phyloP scores from a whole-genome alignment of 2,888 invertebrate species.

The Zonitis immaculata region DNA sequence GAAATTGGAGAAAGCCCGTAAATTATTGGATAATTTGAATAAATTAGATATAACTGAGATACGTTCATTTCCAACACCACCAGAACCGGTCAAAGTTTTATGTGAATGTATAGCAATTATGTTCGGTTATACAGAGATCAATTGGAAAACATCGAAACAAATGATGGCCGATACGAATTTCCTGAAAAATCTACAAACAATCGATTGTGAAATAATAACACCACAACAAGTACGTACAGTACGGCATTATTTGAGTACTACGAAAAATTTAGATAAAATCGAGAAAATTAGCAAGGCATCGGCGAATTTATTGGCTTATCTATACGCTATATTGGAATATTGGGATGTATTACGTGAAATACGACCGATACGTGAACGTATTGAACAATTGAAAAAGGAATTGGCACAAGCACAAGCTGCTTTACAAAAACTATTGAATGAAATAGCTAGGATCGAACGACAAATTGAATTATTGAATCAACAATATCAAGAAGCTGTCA shows the following conservation, averaged over 20 bases:
- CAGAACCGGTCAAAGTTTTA: slow-evolving; percentile 82
- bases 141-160: slow-evolving; percentile 86
- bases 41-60: slow-evolving; percentile 92
- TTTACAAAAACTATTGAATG: slow-evolving; percentile 68
- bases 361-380: slow-evolving; percentile 78
- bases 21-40: slow-evolving; percentile 77
- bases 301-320: slow-evolving; percentile 77
- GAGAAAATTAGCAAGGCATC: slow-evolving; percentile 80
- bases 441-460: slow-evolving; percentile 67
- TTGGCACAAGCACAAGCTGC: too few species aligned
- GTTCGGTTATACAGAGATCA: slow-evolving; percentile 75
- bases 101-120: slow-evolving; percentile 88
- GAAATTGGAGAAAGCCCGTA: slow-evolving; percentile 73
- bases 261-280: slow-evolving; percentile 77
- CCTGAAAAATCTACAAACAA: slow-evolving; percentile 71
- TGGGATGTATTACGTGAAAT: slow-evolving; percentile 83
- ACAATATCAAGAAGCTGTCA: slow-evolving; percentile 74
- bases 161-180: slow-evolving; percentile 92
- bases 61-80: slow-evolving; percentile 86
- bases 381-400: slow-evolving; percentile 71
- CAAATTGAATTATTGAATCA: slow-evolving; percentile 65
- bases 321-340: slow-evolving; percentile 83
- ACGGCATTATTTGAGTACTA: slow-evolving; percentile 66
- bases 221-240: slow-evolving; percentile 65
- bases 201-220: slow-evolving; percentile 78